Conservation (phyloP, 2,888 invertebrate species). For the Hoplodrina ambigua region DNA sequence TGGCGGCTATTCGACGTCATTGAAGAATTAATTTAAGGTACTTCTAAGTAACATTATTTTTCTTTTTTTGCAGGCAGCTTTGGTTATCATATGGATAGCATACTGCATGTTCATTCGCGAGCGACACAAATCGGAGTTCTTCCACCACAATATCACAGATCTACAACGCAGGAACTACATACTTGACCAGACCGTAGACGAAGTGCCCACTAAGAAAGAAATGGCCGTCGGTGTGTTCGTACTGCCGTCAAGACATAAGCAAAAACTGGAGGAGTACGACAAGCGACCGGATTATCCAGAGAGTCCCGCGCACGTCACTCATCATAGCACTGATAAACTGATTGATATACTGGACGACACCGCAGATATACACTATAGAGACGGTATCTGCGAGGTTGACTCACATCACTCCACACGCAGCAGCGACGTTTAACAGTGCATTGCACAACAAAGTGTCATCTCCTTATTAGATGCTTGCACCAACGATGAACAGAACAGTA, state of each 20-base stretch:
- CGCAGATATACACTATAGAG: slow-evolving; percentile 72
- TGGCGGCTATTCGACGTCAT: slow-evolving; percentile 17
- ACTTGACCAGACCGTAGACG: slow-evolving; percentile 70
- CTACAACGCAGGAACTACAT: slow-evolving; percentile 74
- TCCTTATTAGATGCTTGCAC: slow-evolving; percentile 20
- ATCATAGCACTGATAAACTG: slow-evolving; percentile 76
- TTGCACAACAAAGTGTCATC: slow-evolving; percentile 47
- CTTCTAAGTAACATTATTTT: background rate
- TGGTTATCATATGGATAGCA: slow-evolving; percentile 82
- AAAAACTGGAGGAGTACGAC: slow-evolving; percentile 76
- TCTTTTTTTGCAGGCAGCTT: slow-evolving; percentile 75
- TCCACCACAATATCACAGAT: slow-evolving; percentile 81
- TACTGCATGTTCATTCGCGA: slow-evolving; percentile 87
- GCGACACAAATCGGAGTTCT: slow-evolving; percentile 79
- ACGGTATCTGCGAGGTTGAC: slow-evolving; percentile 80
- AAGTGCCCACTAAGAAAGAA: slow-evolving; percentile 67
- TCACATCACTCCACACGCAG: slow-evolving; percentile 69
- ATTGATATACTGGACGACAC: slow-evolving; percentile 78
- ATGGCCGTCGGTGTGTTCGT: slow-evolving; percentile 80
- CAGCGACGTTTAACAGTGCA: slow-evolving; percentile 75
- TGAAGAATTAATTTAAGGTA: slow-evolving; percentile 6
- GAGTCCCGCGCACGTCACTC: slow-evolving; percentile 73
- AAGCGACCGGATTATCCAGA: slow-evolving; percentile 86
- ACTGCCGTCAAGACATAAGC: slow-evolving; percentile 79
- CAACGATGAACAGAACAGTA: slow-evolving; percentile 1